Conservation (phyloP, 2,797 vertebrate genomes). For the Pelochelys cantorii region DNA sequence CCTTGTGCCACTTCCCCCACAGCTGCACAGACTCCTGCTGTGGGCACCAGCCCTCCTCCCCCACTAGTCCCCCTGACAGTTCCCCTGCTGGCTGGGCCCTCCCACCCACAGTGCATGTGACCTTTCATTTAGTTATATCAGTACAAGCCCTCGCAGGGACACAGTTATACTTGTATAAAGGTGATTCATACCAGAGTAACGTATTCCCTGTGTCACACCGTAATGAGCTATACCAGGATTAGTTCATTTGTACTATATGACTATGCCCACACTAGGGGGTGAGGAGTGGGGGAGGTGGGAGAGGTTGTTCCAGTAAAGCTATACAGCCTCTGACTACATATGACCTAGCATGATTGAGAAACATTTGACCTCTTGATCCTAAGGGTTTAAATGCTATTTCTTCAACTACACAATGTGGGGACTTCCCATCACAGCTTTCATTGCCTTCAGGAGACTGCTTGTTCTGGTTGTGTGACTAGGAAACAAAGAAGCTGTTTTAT, state of each 20-base stretch:
- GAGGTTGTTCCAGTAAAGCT: not conserved
- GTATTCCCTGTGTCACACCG: not conserved
- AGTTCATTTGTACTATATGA: fast-evolving
- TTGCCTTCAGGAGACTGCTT: not conserved
- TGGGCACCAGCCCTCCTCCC: no score
- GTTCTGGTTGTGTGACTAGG: not conserved
- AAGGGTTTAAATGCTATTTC: not conserved
- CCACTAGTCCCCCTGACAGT: no score
- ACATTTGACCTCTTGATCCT: not conserved
- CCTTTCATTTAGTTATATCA: no score
- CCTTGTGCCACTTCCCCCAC: no score
- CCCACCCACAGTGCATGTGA: no score
- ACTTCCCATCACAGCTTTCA: not conserved
- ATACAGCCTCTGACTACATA: not conserved
- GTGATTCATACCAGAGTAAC: no score
- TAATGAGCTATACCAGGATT: not conserved
- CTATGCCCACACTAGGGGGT: not conserved
- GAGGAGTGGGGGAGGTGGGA: not conserved
- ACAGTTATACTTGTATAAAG: not conserved
- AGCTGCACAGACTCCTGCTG: no score
- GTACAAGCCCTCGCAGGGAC: not conserved
- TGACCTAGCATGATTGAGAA: not conserved
- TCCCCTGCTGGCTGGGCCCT: no score
- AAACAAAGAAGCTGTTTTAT: not conserved
- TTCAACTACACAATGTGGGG: not conserved